phyloP scores from a whole-genome alignment of 1,140 invertebrate species.

The Drosophila nikananu region DNA sequence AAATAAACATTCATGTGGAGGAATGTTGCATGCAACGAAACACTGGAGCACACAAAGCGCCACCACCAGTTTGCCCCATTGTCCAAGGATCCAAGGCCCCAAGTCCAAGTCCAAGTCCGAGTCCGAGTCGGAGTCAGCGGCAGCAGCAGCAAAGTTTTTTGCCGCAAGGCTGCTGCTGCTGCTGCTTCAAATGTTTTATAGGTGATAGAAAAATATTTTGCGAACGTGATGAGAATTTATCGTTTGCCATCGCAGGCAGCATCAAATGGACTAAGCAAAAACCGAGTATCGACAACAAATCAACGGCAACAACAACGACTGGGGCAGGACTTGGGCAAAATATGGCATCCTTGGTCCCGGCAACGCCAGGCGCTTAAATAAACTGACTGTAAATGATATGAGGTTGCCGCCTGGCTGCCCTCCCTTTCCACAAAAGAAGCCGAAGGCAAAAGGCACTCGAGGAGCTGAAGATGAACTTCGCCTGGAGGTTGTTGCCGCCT shows the following conservation, averaged over 20 bases:
- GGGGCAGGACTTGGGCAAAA: constrained; percentile 29
- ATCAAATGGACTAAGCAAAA: constrained; percentile 61
- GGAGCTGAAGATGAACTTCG: constrained; percentile 14
- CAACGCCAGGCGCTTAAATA: constrained; percentile 62
- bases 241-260: constrained; percentile 60
- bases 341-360: constrained; percentile 42
- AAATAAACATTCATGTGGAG: constrained; percentile 74
- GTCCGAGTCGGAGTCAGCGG: constrained; percentile 10
- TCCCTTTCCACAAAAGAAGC: too few species aligned
- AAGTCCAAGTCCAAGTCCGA: constrained; percentile 12
- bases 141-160: constrained; percentile 50
- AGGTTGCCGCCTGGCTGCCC: constrained; percentile 36
- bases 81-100: constrained; percentile 11
- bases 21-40: constrained; percentile 58
- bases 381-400: constrained; percentile 70
- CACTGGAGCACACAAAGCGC: constrained; percentile 11
- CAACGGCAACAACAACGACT: constrained; percentile 29
- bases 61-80: constrained; percentile 33
- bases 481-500: not conserved
- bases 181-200: constrained; percentile 77
- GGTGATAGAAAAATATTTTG: constrained; percentile 83
- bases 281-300: constrained; percentile 54
- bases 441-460: not conserved
- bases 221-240: constrained; percentile 82
- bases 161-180: constrained; percentile 62